Percentiles rank a stretch among this genome's conserved stretches.
Conservation (phyloP, 1,140 invertebrate species). For the Drosophila fuyamai region DNA sequence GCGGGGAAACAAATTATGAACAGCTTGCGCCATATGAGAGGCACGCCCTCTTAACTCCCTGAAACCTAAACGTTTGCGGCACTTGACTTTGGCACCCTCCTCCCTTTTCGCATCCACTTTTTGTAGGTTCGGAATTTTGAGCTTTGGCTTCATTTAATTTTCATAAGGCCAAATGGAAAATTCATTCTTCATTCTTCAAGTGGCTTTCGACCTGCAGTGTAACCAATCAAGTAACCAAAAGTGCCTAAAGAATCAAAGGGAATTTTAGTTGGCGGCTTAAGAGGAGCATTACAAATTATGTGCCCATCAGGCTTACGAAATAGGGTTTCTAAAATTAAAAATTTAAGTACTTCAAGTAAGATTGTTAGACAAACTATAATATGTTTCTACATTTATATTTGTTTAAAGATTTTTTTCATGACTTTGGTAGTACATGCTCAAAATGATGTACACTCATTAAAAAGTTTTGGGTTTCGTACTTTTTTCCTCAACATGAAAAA, state of each 20-base stretch:
- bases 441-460: neutral
- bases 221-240: slow-evolving; percentile 34
- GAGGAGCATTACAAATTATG: slow-evolving; percentile 20
- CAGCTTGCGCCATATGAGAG: slow-evolving; percentile 52
- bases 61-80: slow-evolving; percentile 68
- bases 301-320: neutral
- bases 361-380: too few relatives aligned
- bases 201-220: slow-evolving; percentile 49
- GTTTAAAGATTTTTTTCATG: too few relatives aligned
- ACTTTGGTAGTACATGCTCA: too few relatives aligned
- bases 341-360: neutral
- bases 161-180: slow-evolving; percentile 71
- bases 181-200: slow-evolving; percentile 60
- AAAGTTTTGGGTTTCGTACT: neutral
- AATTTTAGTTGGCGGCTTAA: slow-evolving; percentile 20
- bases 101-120: neutral
- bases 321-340: neutral
- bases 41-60: slow-evolving; percentile 34
- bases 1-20: slow-evolving; percentile 52
- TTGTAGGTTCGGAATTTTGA: slow-evolving; percentile 12
- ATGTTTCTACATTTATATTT: too few relatives aligned
- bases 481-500: neutral
- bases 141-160: slow-evolving; percentile 71
- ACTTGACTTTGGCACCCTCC: slow-evolving; percentile 63
- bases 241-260: slow-evolving; percentile 33